Conservation (phyloP, 2,888 invertebrate genomes). For the Tholera decimalis region DNA sequence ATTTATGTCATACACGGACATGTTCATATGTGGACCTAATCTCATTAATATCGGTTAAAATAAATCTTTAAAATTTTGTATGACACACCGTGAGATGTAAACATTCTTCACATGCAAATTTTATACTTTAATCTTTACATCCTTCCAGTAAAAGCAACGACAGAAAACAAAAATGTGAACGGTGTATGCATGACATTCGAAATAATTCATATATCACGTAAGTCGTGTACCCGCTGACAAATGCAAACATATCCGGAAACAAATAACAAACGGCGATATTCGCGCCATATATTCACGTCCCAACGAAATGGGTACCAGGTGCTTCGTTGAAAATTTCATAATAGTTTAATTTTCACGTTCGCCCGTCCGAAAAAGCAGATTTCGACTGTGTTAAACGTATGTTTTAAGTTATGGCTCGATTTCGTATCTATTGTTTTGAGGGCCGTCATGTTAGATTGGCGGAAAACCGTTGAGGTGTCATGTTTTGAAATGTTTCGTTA, state of each 20-base stretch:
- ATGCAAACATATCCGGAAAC: conserved; percentile 70
- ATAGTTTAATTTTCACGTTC: conserved; percentile 72
- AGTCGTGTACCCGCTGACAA: conserved; percentile 70
- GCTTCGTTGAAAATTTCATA: conserved; percentile 71
- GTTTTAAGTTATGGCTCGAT: conserved; percentile 53
- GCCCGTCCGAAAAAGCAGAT: conserved; percentile 62
- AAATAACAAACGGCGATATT: conserved; percentile 73
- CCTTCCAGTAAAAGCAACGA: not conserved
- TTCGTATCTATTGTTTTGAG: conserved; percentile 52
- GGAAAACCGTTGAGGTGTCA: conserved; percentile 21
- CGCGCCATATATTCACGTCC: conserved; percentile 72
- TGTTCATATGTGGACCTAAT: no score
- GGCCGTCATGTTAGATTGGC: conserved; percentile 21
- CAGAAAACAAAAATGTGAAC: conserved; percentile 21
- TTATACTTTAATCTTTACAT: not conserved
- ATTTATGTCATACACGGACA: no score
- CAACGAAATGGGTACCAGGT: conserved; percentile 72
- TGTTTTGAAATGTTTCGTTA: conserved; percentile 35
- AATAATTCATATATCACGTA: conserved; percentile 60
- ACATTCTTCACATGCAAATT: not conserved
- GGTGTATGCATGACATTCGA: conserved; percentile 32
- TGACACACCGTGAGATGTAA: no score
- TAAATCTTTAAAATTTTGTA: no score
- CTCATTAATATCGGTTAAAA: no score
- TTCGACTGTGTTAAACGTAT: conserved; percentile 50